Conservation (phyloP, 2,113 vertebrate species). For the Anhinga anhinga region DNA sequence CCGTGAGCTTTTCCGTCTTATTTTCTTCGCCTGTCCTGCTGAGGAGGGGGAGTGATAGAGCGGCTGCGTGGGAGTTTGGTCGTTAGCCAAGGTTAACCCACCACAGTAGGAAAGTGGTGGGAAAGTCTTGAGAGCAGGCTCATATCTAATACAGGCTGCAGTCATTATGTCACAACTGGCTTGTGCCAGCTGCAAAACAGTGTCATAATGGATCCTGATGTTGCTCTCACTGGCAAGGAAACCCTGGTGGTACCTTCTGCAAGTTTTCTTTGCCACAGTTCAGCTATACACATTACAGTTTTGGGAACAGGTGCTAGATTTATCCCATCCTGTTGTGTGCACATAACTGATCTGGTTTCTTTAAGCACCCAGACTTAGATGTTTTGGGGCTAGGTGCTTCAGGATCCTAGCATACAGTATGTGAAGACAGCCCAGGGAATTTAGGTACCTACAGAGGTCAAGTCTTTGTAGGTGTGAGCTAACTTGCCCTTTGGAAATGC, state of each 20-base stretch:
- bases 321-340: neutral
- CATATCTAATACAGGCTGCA: fast-evolving
- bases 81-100: neutral
- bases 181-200: neutral
- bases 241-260: neutral
- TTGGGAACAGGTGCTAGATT: neutral
- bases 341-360: fast-evolving
- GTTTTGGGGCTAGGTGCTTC: neutral
- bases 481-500: neutral
- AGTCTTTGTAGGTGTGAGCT: neutral
- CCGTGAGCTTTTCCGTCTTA: neutral
- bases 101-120: neutral
- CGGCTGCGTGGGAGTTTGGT: neutral
- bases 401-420: fast-evolving
- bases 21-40: neutral
- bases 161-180: neutral
- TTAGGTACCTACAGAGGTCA: neutral
- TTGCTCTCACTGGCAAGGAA: neutral
- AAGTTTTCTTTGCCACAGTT: neutral
- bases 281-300: fast-evolving
- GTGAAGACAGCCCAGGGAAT: neutral
- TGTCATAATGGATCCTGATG: neutral
- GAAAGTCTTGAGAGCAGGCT: neutral
- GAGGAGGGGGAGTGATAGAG: neutral
- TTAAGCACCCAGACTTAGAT: neutral